Percentiles rank a stretch among this genome's conserved stretches.
Conservation (phyloP, 2,113 vertebrate species). For the Rhegmatorhina hoffmannsi region DNA sequence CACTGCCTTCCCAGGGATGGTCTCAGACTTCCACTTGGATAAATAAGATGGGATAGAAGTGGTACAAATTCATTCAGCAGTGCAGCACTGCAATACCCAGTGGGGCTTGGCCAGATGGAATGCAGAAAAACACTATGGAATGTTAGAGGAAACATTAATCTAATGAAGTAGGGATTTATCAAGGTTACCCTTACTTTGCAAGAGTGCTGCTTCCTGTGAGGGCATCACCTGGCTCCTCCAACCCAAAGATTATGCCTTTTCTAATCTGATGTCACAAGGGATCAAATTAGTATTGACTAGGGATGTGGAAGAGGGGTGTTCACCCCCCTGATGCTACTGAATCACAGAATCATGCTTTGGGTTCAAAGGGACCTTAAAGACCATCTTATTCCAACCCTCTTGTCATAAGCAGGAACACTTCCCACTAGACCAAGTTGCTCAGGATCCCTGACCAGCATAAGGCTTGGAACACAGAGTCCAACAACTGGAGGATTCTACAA, state of each 20-base stretch:
- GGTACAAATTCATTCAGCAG: neutral
- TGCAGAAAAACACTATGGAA: neutral
- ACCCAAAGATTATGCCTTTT: neutral
- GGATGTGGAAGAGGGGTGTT: neutral
- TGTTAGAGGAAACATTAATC: neutral
- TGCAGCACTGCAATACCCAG: neutral
- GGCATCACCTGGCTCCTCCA: neutral
- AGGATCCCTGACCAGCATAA: neutral
- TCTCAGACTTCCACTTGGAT: neutral
- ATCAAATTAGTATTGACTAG: neutral
- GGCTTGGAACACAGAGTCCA: neutral
- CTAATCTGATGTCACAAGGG: fast-evolving
- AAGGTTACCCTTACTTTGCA: neutral
- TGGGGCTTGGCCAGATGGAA: neutral
- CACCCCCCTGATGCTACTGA: neutral
- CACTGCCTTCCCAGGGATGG: neutral
- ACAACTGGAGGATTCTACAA: neutral
- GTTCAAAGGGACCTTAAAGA: neutral
- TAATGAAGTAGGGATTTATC: neutral
- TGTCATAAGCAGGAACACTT: neutral
- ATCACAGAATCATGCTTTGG: neutral
- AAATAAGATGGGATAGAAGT: neutral
- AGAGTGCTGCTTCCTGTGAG: neutral
- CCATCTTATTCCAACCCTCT: neutral
- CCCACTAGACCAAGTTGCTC: neutral